A percentile compares a stretch with the other conserved stretches of the same genome.
Evolutionary conservation across 2,888 invertebrate genomes (phyloP).

Genomic region (Trichopria drosophilae): DNA sequence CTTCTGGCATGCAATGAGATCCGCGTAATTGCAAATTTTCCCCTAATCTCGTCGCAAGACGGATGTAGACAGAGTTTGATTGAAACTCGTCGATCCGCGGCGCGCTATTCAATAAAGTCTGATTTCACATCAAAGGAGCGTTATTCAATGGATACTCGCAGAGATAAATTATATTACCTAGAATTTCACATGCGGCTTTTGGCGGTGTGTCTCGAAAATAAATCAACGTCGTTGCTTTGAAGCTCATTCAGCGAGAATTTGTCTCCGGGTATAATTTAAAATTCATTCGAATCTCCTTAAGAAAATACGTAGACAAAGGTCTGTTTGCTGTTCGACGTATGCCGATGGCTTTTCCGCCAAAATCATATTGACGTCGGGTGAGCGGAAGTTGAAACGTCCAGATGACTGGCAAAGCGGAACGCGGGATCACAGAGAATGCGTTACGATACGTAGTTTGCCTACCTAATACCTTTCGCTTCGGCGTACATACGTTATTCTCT

Average conservation of each 20-base stretch:
- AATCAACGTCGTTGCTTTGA: constrained; percentile 36
- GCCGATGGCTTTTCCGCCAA: constrained; percentile 28
- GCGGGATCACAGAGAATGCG: constrained; percentile 54
- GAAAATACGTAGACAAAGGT: too few relatives aligned
- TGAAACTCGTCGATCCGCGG: constrained; percentile 44
- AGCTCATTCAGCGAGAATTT: constrained; percentile 24
- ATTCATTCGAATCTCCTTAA: too few relatives aligned
- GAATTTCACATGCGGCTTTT: constrained; percentile 31
- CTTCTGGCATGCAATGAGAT: too few relatives aligned
- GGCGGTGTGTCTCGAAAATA: constrained; percentile 27
- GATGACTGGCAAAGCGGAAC: constrained; percentile 31
- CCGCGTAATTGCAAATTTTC: constrained; percentile 51
- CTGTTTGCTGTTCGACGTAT: too few relatives aligned
- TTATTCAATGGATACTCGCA: constrained; percentile 8
- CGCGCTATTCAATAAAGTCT: constrained; percentile 45
- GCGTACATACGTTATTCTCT: constrained; percentile 44
- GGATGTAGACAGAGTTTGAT: constrained; percentile 41
- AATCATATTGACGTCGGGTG: constrained; percentile 27
- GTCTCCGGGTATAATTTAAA: too few relatives aligned
- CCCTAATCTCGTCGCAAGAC: constrained; percentile 43
- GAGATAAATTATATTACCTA: constrained; percentile 39
- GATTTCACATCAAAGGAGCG: constrained; percentile 46
- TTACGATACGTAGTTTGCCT: constrained; percentile 47
- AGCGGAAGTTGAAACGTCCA: background rate
- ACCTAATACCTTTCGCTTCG: constrained; percentile 35